Evolutionary conservation across 1,140 invertebrate species (phyloP), one percentile per base, ranked within the genome.

Genomic region (Drosophila hydei): DNA sequence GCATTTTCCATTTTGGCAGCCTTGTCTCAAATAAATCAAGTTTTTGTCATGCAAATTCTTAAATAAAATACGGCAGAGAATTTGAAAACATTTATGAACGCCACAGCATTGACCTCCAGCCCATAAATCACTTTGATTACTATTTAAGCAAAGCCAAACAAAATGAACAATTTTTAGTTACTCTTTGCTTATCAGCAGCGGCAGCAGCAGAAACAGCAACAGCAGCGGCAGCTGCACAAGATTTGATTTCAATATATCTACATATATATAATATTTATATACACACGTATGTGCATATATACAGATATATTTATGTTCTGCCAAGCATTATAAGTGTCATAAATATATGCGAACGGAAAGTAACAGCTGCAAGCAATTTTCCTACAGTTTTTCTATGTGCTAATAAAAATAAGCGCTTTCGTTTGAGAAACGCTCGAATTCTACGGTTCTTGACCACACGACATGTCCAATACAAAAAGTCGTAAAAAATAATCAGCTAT

Each of bases 41-140:
- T 79, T 83, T 84, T 79, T 84, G 75, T 77, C 73, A 47, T 58
- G 79, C 69, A 64, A 71, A 75, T 75, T 71, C 48, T 33, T 60
- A 55, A 64, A 71, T 71, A 75, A 75, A 60, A 75, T 72, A 51
- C 70, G 73, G 51, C 69, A 67, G 36, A 48, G 51, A 72, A 67
- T 72, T 72, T 56, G 18, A 43, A 62, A 79, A 56, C 80, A 74
- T 79, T 79, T 79, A 64, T 62, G 50, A 68, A 72, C 47, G 65
- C 65, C 65, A 75, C 65, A 84, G 65, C 75, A 78, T 63, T 87
- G 81, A 77, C 81, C 81, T 75, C 67, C 64, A 65, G 27, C 74
- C 59, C 72, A 87, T 85, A 85, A 85, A 85, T 85, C 81, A 85
- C 69, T 71, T 85, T 77, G 77, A 87, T 87, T 85, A 85, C 87